Conservation (phyloP, 2,888 invertebrate genomes). For the Rotaria sp. region DNA sequence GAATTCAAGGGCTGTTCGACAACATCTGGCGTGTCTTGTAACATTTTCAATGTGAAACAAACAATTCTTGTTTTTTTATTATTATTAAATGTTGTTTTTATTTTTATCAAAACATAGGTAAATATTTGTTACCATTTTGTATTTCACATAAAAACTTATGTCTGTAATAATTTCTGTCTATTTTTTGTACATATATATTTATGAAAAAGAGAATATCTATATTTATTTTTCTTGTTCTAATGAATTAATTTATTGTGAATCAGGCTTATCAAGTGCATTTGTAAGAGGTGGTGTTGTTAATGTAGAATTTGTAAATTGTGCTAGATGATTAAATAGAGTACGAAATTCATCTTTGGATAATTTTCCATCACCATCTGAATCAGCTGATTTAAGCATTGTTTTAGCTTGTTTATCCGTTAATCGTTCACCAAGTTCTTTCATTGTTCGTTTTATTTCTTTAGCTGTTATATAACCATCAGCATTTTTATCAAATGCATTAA, state of each 20-base stretch:
- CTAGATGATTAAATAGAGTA: neutral
- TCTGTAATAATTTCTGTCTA: no score
- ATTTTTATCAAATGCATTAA: slow-evolving; percentile 25
- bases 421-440: neutral
- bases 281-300: neutral
- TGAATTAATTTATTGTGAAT: neutral
- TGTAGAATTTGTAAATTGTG: neutral
- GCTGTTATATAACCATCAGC: neutral
- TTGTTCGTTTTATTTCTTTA: neutral
- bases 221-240: neutral
- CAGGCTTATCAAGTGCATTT: no score
- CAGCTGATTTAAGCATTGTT: slow-evolving; percentile 16
- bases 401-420: neutral
- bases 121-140: no score
- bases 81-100: no score
- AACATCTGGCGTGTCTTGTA: no score
- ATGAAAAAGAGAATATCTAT: neutral
- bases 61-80: no score
- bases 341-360: slow-evolving; percentile 25
- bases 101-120: no score
- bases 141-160: no score
- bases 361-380: neutral
- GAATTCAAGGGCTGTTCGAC: no score
- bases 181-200: no score
- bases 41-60: no score